Conservation (phyloP, 1,140 invertebrate genomes). For the Elymnias hypermnestra region DNA sequence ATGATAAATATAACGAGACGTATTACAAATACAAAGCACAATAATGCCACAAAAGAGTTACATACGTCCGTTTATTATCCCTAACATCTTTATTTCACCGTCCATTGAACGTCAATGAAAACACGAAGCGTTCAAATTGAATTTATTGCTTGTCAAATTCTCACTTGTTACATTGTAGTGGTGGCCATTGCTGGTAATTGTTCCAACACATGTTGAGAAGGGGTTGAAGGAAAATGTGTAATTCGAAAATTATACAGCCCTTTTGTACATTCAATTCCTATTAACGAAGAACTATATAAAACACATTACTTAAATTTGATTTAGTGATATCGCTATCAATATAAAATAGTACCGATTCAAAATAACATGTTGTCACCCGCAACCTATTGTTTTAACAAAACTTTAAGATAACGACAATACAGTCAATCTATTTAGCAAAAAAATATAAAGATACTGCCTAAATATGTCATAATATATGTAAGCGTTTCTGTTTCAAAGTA, state of each 20-base stretch:
- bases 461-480: too few relatives aligned
- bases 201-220: constrained; percentile 59
- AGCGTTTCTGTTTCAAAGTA: too few relatives aligned
- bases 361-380: too few relatives aligned
- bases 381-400: too few relatives aligned
- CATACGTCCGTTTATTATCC: constrained; percentile 6
- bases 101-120: constrained; percentile 51
- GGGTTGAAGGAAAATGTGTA: constrained; percentile 30
- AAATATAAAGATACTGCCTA: too few relatives aligned
- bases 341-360: too few relatives aligned
- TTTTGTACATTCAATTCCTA: constrained; percentile 12
- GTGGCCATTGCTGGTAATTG: constrained; percentile 53
- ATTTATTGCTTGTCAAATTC: constrained; percentile 69
- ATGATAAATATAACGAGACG: too few relatives aligned
- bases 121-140: constrained; percentile 57
- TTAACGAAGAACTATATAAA: constrained; percentile 2
- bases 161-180: constrained; percentile 57
- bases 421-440: too few relatives aligned
- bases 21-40: constrained; percentile 7
- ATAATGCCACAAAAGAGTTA: constrained; percentile 15
- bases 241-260: constrained; percentile 19
- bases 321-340: too few relatives aligned
- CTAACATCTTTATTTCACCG: constrained; percentile 46
- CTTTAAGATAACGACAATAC: too few relatives aligned
- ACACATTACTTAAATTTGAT: too few relatives aligned